A percentile compares a stretch with the other conserved stretches of the same genome.
Evolutionary conservation across 30 jellyfish, hydroid and myxozoan genomes (phyloP).

Genomic region (Hydractinia echinata): DNA sequence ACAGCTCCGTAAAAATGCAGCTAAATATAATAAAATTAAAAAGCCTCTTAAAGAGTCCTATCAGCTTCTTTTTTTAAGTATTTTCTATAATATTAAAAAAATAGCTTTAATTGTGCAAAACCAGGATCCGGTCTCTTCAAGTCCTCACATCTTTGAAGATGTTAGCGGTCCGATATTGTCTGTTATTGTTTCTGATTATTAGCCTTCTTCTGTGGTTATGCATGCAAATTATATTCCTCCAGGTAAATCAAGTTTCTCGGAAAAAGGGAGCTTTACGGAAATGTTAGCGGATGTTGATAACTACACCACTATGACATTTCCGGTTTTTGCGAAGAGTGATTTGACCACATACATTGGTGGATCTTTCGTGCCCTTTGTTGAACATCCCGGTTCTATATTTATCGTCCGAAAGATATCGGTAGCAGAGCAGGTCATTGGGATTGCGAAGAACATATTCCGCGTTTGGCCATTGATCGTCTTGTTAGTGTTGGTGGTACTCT

Average conservation of each 20-base stretch:
- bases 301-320: slow-evolving; percentile 16
- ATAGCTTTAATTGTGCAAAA: no score
- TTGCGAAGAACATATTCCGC: background rate
- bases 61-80: no score
- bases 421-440: background rate
- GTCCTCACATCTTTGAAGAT: no score
- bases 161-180: background rate
- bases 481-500: background rate
- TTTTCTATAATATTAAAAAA: no score
- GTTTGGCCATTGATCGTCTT: background rate
- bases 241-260: slow-evolving; percentile 5
- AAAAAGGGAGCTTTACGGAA: background rate
- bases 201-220: no score
- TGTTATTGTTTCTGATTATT: background rate
- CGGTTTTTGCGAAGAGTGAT: slow-evolving; percentile 15
- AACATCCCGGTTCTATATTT: slow-evolving; percentile 6
- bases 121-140: no score
- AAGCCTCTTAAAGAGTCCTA: no score
- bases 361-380: background rate
- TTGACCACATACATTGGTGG: slow-evolving; percentile 8
- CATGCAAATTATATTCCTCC: no score
- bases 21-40: no score
- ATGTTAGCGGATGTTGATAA: slow-evolving; percentile 12
- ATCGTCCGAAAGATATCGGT: background rate
- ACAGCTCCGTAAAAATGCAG: no score